A percentile compares a stretch with the other conserved stretches of the same genome.
phyloP scores from a whole-genome alignment of 2,888 invertebrate species.

The Macrosoma leucophasiata region DNA sequence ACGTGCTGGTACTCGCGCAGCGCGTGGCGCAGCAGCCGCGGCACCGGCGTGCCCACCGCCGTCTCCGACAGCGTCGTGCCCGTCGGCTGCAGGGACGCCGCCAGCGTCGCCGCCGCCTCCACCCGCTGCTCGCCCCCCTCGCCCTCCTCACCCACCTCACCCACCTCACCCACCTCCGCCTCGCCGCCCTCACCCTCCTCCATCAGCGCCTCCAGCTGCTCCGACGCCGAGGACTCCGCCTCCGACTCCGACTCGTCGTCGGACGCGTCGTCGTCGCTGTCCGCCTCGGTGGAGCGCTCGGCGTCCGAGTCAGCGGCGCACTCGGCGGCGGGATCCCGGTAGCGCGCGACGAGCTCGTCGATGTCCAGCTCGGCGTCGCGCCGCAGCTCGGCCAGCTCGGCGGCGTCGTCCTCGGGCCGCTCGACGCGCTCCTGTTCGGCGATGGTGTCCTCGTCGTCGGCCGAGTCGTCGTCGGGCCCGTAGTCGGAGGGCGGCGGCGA shows the following conservation, averaged over 20 bases:
- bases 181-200: slow-evolving; percentile 30
- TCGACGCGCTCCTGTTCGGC: slow-evolving; percentile 78
- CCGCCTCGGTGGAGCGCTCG: slow-evolving; percentile 14
- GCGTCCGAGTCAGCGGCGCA: slow-evolving; percentile 14
- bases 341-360: slow-evolving; percentile 86
- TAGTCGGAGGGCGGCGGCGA: slow-evolving; percentile 83
- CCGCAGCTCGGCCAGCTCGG: slow-evolving; percentile 85
- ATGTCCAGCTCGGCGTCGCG: slow-evolving; percentile 88
- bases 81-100: slow-evolving; percentile 97
- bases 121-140: slow-evolving; percentile 80
- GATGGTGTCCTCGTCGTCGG: slow-evolving; percentile 75
- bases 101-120: slow-evolving; percentile 94
- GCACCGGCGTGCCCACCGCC: slow-evolving; percentile 93
- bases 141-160: slow-evolving; percentile 22
- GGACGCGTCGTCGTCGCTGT: slow-evolving; percentile 21
- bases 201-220: slow-evolving; percentile 39
- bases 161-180: slow-evolving; percentile 19
- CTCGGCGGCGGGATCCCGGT: slow-evolving; percentile 46
- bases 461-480: slow-evolving; percentile 79
- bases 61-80: slow-evolving; percentile 97
- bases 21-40: slow-evolving; percentile 91
- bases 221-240: slow-evolving; percentile 35
- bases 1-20: slow-evolving; percentile 98
- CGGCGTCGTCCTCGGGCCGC: slow-evolving; percentile 71
- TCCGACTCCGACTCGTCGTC: slow-evolving; percentile 37